Evolutionary conservation across 2,888 invertebrate species (phyloP), one percentile per base, ranked within the genome.

Genomic region (Sipunculus nudus): DNA sequence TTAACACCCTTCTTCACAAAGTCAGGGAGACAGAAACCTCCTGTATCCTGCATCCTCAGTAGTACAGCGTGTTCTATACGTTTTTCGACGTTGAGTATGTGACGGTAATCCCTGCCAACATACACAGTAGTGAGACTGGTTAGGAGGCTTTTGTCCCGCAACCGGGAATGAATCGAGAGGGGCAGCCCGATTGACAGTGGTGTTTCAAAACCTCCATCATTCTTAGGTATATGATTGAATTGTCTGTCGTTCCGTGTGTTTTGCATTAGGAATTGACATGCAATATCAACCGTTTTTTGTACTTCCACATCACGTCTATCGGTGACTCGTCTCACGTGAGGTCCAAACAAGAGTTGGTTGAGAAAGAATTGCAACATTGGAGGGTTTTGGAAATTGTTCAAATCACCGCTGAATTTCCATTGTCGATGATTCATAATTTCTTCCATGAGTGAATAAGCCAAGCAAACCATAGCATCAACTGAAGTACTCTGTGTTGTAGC

Each of bases 251-350:
- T 53, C 39, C 58, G 41, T 26, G 38, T 59, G 26, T 59, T 61
- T 38, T 61, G 61, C n/a, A 57, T 28, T 2, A 60, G 32, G 35
- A 61, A 60, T 45, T 61, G 61, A 40, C 55, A 59, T n/a, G 52
- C 8, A 25, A 57, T 46, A 39, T 61, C 61, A 23, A 59, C 47
- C n/a, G n/a, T n/a, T n/a, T n/a, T n/a, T n/a, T n/a, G n/a, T n/a
- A n/a, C n/a, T n/a, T n/a, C n/a, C n/a, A n/a, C n/a, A n/a, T n/a
- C n/a, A n/a, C n/a, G n/a, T n/a, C n/a, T n/a, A n/a, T n/a, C n/a
- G n/a, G n/a, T n/a, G n/a, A n/a, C n/a, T n/a, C n/a, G n/a, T n/a
- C n/a, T n/a, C n/a, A n/a, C n/a, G n/a, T n/a, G n/a, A n/a, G n/a
- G n/a, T n/a, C n/a, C n/a, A n/a, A n/a, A n/a, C n/a, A n/a, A n/a